Percentiles rank a stretch among this genome's conserved stretches.
These are phyloP conservation scores for Apis dorsata DNA, from an alignment of 1,140 invertebrate species.

Conservation along the genomic window DNA sequence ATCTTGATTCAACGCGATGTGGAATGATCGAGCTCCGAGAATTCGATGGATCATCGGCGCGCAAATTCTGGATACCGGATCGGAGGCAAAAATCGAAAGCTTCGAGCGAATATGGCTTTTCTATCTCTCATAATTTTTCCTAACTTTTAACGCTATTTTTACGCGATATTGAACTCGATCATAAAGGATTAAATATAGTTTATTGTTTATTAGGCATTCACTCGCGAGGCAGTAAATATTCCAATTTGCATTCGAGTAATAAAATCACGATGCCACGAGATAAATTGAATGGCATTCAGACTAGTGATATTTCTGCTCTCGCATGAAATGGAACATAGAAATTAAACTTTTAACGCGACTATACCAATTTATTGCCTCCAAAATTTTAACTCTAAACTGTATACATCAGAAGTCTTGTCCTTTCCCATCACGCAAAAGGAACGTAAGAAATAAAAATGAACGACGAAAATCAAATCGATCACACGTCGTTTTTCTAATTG, in stretches of 20 bases:
- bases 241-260: neutral
- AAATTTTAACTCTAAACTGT: too few species aligned
- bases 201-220: too few species aligned
- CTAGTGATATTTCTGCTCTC: neutral
- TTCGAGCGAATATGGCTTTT: too few species aligned
- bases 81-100: neutral
- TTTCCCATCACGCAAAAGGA: neutral
- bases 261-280: neutral
- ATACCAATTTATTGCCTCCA: too few species aligned
- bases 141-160: too few species aligned
- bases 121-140: too few species aligned
- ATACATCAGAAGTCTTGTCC: too few species aligned
- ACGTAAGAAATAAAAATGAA: too few species aligned
- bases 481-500: conserved; percentile 36
- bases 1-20: conserved; percentile 21
- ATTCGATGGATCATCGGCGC: neutral
- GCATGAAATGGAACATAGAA: neutral
- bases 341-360: neutral
- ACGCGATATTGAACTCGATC: too few species aligned
- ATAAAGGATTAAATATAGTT: too few species aligned
- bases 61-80: neutral
- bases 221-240: neutral
- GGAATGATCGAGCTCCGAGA: conserved; percentile 16
- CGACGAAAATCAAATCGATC: neutral
- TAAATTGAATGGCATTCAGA: neutral